A percentile compares a stretch with the other conserved stretches of the same genome.
Evolutionary conservation across 2,797 vertebrate species (phyloP).

Genomic region (Phoeniculus purpureus): DNA sequence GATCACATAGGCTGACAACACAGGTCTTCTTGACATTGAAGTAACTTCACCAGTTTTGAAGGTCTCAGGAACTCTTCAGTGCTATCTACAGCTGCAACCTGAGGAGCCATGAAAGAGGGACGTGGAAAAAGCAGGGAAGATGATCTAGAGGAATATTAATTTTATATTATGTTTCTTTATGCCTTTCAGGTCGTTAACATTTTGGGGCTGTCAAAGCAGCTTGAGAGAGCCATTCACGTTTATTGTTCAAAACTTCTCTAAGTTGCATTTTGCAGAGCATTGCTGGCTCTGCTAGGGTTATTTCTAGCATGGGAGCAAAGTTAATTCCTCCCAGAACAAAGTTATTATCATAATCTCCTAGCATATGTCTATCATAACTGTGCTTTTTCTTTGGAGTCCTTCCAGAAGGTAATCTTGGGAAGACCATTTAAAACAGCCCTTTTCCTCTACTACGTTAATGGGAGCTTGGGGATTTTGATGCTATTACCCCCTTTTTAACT

Average conservation of each 20-base stretch:
- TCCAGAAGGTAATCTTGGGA: slow-evolving; percentile 35
- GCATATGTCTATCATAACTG: slow-evolving; percentile 2
- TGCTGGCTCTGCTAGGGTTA: background rate
- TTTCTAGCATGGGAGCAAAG: slow-evolving; percentile 32
- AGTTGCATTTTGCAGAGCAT: background rate
- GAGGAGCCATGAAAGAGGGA: rapidly evolving
- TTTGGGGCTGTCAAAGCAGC: background rate
- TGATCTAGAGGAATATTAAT: background rate
- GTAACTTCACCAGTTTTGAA: background rate
- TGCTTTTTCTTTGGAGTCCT: background rate
- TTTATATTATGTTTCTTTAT: background rate
- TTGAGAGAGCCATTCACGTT: background rate
- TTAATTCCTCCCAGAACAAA: slow-evolving; percentile 43
- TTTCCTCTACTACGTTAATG: background rate
- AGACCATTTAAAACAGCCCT: background rate
- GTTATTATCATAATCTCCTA: slow-evolving; percentile 48
- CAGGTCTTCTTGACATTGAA: background rate
- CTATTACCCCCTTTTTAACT: slow-evolving; percentile 26
- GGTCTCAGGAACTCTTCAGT: background rate
- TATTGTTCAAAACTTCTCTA: background rate
- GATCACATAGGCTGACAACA: background rate
- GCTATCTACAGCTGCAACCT: background rate
- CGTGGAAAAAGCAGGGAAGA: background rate
- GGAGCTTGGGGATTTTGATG: slow-evolving; percentile 11
- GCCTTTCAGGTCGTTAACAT: background rate